phyloP scores from a whole-genome alignment of 2,113 vertebrate genomes.

The Dryoscopus gambensis region DNA sequence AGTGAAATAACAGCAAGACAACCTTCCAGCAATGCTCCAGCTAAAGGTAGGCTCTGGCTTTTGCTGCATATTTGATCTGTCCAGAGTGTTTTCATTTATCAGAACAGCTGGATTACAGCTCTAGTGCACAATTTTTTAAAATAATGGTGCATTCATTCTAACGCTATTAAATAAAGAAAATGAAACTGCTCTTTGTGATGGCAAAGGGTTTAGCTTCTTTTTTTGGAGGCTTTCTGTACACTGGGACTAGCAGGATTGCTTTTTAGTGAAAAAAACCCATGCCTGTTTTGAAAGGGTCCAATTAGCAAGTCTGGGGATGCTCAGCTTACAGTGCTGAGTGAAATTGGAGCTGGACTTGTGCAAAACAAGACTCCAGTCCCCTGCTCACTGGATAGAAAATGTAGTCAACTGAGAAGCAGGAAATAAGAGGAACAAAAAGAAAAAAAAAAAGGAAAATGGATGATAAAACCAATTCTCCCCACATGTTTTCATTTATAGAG shows the following conservation, averaged over 20 bases:
- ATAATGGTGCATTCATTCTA: neutral
- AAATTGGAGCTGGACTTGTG: neutral
- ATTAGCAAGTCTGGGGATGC: neutral
- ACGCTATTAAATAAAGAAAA: neutral
- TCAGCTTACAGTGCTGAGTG: slow-evolving; percentile 14
- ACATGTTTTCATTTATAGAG: neutral
- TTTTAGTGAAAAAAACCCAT: neutral
- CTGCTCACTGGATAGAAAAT: neutral
- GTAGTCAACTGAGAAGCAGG: neutral
- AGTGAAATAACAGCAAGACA: neutral
- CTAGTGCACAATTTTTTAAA: neutral
- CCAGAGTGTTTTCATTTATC: neutral
- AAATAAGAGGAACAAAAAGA: neutral
- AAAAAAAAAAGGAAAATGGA: neutral
- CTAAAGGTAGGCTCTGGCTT: neutral
- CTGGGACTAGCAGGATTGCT: neutral
- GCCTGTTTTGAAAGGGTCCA: neutral
- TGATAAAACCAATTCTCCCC: neutral
- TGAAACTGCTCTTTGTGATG: neutral
- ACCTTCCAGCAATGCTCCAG: neutral
- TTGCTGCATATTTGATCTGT: neutral
- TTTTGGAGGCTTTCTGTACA: neutral
- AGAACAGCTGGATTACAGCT: neutral
- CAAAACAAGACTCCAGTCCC: neutral
- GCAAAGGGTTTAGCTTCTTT: neutral